Conservation (phyloP, 2,888 invertebrate genomes). For the Limnephilus rhombicus region DNA sequence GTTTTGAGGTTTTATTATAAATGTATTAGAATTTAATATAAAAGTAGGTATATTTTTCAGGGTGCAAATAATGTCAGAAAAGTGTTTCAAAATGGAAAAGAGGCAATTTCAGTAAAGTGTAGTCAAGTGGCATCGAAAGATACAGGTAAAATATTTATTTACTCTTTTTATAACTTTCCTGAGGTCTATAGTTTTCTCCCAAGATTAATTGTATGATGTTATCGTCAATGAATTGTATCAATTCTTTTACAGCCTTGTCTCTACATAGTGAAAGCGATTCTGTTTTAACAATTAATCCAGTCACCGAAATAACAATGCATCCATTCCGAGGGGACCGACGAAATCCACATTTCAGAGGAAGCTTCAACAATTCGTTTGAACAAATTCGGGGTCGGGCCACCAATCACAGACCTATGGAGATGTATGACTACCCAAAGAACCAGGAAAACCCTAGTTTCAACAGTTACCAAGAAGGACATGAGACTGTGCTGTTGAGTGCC, state of each 20-base stretch:
- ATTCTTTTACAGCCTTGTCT: constrained; percentile 2
- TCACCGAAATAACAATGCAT: neutral
- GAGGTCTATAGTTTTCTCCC: neutral
- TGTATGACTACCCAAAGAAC: constrained; percentile 17
- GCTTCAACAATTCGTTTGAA: neutral
- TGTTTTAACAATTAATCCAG: neutral
- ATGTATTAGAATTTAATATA: neutral
- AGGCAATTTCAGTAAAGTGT: neutral
- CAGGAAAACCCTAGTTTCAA: neutral
- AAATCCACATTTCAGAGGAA: neutral
- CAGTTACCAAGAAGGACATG: constrained; percentile 2
- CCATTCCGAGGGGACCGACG: constrained; percentile 4
- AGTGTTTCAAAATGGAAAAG: neutral
- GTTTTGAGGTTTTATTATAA: neutral
- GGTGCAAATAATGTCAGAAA: neutral
- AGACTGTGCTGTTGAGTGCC: neutral
- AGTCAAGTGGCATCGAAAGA: neutral
- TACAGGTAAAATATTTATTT: neutral
- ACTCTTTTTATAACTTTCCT: neutral
- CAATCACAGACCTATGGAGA: neutral
- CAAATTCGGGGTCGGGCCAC: neutral
- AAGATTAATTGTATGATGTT: neutral
- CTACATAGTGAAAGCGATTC: neutral
- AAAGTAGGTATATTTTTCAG: neutral
- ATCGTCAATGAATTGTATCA: neutral